A percentile compares a stretch with the other conserved stretches of the same genome.
These are phyloP conservation scores for Drosophila siamana DNA, from an alignment of 2,888 invertebrate species.

Conservation along the genomic window DNA sequence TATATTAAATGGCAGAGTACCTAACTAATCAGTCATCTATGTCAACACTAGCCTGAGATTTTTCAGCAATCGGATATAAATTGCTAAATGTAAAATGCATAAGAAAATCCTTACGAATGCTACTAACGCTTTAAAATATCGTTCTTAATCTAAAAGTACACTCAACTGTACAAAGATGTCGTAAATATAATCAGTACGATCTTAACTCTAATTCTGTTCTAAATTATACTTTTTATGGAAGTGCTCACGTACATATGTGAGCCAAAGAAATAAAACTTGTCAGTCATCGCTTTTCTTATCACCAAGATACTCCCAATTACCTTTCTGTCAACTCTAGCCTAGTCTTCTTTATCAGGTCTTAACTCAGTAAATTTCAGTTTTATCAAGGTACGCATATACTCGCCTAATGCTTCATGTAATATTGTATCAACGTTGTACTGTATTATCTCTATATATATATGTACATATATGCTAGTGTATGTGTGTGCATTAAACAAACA, in stretches of 20 bases:
- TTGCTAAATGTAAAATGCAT: too few relatives aligned
- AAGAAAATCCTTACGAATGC: too few relatives aligned
- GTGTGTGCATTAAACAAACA: constrained; percentile 58
- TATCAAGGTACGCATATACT: neutral
- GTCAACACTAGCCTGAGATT: neutral
- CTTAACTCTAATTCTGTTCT: too few relatives aligned
- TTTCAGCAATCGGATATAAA: neutral
- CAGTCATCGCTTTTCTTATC: neutral
- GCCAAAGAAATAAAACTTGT: neutral
- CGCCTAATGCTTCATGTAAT: constrained; percentile 2
- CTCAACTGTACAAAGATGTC: neutral
- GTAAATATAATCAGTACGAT: too few relatives aligned
- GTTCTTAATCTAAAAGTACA: neutral
- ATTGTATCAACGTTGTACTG: constrained; percentile 46
- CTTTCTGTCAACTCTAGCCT: neutral
- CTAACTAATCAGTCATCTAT: constrained; percentile 3
- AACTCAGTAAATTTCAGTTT: neutral
- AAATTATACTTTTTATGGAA: too few relatives aligned
- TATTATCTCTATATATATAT: constrained; percentile 25
- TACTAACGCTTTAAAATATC: too few relatives aligned
- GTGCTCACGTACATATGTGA: too few relatives aligned
- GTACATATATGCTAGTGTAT: constrained; percentile 15
- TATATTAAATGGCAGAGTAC: neutral
- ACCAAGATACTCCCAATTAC: neutral
- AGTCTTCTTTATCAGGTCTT: neutral